Percentiles rank a stretch among this genome's conserved stretches.
Conservation (phyloP, 1,140 invertebrate species). For the Brachionus koreanus region DNA sequence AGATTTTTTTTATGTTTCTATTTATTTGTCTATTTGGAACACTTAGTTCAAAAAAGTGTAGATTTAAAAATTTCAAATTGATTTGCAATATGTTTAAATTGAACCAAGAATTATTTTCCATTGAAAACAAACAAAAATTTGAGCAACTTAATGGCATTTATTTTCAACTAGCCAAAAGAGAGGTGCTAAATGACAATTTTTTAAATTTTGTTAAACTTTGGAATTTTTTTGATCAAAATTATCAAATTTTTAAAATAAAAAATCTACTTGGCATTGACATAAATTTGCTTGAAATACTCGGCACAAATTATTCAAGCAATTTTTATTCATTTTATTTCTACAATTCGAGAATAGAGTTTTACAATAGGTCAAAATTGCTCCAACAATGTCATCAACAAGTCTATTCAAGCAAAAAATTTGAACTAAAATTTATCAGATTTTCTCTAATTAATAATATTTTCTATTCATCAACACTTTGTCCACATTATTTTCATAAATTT, state of each 20-base stretch:
- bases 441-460: background rate
- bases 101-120: too few species aligned
- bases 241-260: background rate
- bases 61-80: too few species aligned
- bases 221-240: background rate
- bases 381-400: background rate
- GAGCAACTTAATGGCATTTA: background rate
- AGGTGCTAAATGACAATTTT: background rate
- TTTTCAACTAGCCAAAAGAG: background rate
- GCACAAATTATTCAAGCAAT: background rate
- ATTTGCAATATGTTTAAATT: too few species aligned
- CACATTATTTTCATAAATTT: background rate
- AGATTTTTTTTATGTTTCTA: too few species aligned
- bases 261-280: background rate
- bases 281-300: background rate
- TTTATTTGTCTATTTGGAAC: too few species aligned
- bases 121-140: too few species aligned
- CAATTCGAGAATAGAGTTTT: background rate
- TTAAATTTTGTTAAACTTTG: background rate
- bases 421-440: background rate
- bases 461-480: background rate
- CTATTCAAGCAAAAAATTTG: background rate
- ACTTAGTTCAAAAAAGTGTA: too few species aligned
- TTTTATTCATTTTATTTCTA: background rate
- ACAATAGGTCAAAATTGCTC: background rate